phyloP scores from a whole-genome alignment of 2,797 vertebrate genomes.

The Tapirus indicus region DNA sequence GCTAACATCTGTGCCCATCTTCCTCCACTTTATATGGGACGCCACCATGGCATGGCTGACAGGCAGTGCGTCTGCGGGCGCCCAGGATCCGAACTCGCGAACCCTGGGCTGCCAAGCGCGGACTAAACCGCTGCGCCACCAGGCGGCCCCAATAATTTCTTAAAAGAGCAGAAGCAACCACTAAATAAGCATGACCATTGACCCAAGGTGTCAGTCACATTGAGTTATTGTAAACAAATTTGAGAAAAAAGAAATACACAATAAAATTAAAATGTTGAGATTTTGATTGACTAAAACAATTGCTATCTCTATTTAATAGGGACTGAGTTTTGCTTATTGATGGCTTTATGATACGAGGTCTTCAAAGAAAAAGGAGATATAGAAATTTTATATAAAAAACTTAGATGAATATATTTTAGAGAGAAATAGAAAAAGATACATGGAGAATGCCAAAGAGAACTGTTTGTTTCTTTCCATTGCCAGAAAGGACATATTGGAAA shows the following conservation, averaged over 20 bases:
- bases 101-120: no score
- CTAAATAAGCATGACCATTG: slow-evolving; percentile 6
- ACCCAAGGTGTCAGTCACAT: not conserved
- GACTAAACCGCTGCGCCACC: no score
- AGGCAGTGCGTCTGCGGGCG: no score
- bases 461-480: slow-evolving; percentile 19
- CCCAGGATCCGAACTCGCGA: no score
- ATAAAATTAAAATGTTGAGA: not conserved
- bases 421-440: not conserved
- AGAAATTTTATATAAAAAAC: not conserved
- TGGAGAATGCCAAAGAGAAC: not conserved
- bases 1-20: no score
- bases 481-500: not conserved
- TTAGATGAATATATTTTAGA: slow-evolving; percentile 48
- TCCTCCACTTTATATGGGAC: no score
- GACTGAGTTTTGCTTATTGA: slow-evolving; percentile 5
- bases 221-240: slow-evolving; percentile 12
- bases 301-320: not conserved
- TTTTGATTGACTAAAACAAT: slow-evolving; percentile 24
- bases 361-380: slow-evolving; percentile 25
- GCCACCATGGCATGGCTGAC: no score
- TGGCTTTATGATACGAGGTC: not conserved
- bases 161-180: slow-evolving; percentile 31
- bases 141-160: slow-evolving; percentile 62
- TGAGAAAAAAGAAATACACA: not conserved